phyloP scores from a whole-genome alignment of 2,113 vertebrate genomes.

The Archilochus colubris region DNA sequence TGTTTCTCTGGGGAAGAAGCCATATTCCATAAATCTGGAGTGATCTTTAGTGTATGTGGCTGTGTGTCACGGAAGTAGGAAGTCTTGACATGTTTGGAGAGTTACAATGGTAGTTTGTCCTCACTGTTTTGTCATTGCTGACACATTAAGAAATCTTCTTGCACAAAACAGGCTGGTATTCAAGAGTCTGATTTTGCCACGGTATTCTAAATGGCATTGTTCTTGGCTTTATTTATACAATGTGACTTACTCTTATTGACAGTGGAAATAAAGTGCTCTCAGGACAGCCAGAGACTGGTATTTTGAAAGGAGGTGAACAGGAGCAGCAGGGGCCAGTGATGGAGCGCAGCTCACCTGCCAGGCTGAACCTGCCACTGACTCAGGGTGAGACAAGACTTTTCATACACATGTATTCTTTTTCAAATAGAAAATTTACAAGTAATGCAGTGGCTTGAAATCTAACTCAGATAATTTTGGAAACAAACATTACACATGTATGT shows the following conservation, averaged over 20 bases:
- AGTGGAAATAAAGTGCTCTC: slow-evolving; percentile 48
- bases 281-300: slow-evolving; percentile 2
- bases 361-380: slow-evolving; percentile 47
- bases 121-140: not conserved
- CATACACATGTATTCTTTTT: not conserved
- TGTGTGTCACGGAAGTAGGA: not conserved
- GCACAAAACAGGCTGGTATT: not conserved
- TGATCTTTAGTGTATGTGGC: not conserved
- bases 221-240: slow-evolving; percentile 14
- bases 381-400: slow-evolving; percentile 60
- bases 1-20: not conserved
- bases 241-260: slow-evolving; percentile 35
- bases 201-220: not conserved
- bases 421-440: not conserved
- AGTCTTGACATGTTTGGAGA: not conserved
- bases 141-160: not conserved
- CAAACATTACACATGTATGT: not conserved
- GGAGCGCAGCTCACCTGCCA: not conserved
- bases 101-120: not conserved
- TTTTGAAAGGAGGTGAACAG: slow-evolving; percentile 48
- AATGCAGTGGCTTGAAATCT: not conserved
- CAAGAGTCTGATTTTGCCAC: not conserved
- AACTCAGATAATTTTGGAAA: not conserved
- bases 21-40: not conserved
- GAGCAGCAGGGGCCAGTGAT: not conserved